Evolutionary conservation across 2,797 vertebrate species (phyloP), one percentile per base, ranked within the genome.

Genomic region (Sebastolobus altivelis): DNA sequence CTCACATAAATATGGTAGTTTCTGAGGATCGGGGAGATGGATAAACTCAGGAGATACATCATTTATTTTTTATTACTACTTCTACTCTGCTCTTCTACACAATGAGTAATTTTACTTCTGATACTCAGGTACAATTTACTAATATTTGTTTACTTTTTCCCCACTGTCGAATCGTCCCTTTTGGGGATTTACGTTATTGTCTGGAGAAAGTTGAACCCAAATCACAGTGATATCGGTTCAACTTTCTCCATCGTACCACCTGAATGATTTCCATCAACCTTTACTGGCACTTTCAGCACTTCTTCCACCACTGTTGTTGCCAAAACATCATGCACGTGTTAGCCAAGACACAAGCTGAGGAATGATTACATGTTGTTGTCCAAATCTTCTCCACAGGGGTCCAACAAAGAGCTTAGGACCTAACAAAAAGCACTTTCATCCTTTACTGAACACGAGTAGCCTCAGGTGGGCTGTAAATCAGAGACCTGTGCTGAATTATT

Each of bases 401-500:
- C 63, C 55, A 67, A 59, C 46, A 46, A 67, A 61, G 74, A n/a
- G 62, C n/a, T 31, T 8, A 40, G 29, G 38, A 29, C 49, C 16
- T 49, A 62, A 54, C 59, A 46, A 37, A 59, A 73, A 63, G 35
- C 67, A 81, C 68, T 55, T 84, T 80, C 20, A 66, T 54, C 33
- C 11, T 76, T 74, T 27, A 25, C 37, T 83, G 59, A 66, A 54
- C 8, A 52, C 10, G 27, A 62, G 63, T 37, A 16, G 79, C 79
- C 77, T 58, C 76, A 63, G 33, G 69, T 77, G 63, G 61, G 54
- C 18, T 80, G 58, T 56, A 65, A 81, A 74, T 80, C 69, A 66
- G 25, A 80, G 22, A 13, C 46, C 5, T 25, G 8, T 66, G 46
- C 20, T 33, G 35, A 77, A 58, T 65, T 25, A 29, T 63, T 77